Evolutionary conservation across 1,140 invertebrate genomes (phyloP).

Genomic region (Antheraea pernyi): DNA sequence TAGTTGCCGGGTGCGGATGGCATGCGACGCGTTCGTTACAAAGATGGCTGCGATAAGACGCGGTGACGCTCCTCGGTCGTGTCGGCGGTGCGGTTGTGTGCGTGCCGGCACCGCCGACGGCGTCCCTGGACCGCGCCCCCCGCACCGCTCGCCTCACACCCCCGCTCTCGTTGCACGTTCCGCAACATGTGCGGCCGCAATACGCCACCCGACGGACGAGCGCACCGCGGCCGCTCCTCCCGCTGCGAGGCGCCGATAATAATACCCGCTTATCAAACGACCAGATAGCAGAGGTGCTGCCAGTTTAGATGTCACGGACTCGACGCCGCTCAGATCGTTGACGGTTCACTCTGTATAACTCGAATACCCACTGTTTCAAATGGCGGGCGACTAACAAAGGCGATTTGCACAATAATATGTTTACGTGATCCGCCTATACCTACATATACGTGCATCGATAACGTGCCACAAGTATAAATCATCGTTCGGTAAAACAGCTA

Average conservation of each 20-base stretch:
- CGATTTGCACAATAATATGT: conserved; percentile 16
- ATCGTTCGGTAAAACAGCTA: neutral
- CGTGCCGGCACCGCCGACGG: conserved; percentile 32
- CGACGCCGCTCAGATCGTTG: conserved; percentile 49
- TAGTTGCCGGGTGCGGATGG: conserved; percentile 68
- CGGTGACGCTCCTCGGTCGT: conserved; percentile 66
- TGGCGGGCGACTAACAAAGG: conserved; percentile 26
- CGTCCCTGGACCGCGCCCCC: conserved; percentile 52
- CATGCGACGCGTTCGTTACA: conserved; percentile 68
- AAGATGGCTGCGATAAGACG: conserved; percentile 76
- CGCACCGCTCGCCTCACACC: conserved; percentile 37
- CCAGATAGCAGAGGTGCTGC: conserved; percentile 74
- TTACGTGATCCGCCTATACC: neutral
- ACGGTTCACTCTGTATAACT: conserved; percentile 49
- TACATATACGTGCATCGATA: neutral
- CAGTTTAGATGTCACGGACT: conserved; percentile 74
- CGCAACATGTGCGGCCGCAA: conserved; percentile 63
- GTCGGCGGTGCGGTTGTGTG: conserved; percentile 56
- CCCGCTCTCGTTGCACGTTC: conserved; percentile 54
- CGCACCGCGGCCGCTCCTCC: conserved; percentile 43
- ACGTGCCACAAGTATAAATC: neutral
- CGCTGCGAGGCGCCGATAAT: conserved; percentile 64
- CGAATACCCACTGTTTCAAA: conserved; percentile 38
- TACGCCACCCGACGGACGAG: conserved; percentile 48
- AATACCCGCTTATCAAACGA: conserved; percentile 67